These are phyloP conservation scores for Notolepis coatsorum DNA, from an alignment of 2,797 vertebrate species.

Conservation along the genomic window DNA sequence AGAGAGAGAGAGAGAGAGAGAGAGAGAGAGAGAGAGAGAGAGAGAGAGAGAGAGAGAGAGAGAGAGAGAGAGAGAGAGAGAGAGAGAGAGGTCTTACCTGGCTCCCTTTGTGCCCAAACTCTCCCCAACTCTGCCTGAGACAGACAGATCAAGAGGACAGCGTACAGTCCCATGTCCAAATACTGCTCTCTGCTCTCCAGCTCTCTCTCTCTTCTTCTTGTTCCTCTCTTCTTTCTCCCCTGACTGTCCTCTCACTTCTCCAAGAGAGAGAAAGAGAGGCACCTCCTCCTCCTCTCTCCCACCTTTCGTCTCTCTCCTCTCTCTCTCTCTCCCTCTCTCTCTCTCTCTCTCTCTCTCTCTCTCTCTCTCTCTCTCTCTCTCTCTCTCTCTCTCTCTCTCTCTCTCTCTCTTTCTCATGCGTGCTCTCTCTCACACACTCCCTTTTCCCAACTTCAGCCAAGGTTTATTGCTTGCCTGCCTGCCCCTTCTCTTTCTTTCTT, in stretches of 20 bases:
- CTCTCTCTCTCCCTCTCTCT: conserved; percentile 49
- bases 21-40: no score
- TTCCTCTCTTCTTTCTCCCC: conserved; percentile 42
- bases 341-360: conserved; percentile 56
- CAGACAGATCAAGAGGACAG: conserved; percentile 83
- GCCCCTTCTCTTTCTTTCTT: not conserved
- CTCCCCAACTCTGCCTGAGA: conserved; percentile 81
- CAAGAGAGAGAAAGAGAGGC: conserved; percentile 51
- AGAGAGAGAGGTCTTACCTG: conserved; percentile 74
- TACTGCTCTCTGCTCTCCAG: conserved; percentile 45
- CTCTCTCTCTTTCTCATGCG: conserved; percentile 20
- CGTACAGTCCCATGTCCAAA: conserved; percentile 81
- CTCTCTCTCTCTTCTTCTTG: conserved; percentile 27
- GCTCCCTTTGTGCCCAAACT: conserved; percentile 73
- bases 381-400: conserved; percentile 34
- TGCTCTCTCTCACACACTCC: conserved; percentile 13
- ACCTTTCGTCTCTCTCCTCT: conserved; percentile 46
- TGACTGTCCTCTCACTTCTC: conserved; percentile 38
- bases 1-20: no score
- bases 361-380: conserved; percentile 27
- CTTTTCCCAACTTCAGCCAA: conserved; percentile 4
- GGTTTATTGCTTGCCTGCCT: no score
- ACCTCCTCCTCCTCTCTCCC: conserved; percentile 60
- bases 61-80: no score
- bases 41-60: no score